Percentiles rank a stretch among this genome's conserved stretches.
Evolutionary conservation across 2,113 vertebrate genomes (phyloP).

Genomic region (Desmodus rotundus): DNA sequence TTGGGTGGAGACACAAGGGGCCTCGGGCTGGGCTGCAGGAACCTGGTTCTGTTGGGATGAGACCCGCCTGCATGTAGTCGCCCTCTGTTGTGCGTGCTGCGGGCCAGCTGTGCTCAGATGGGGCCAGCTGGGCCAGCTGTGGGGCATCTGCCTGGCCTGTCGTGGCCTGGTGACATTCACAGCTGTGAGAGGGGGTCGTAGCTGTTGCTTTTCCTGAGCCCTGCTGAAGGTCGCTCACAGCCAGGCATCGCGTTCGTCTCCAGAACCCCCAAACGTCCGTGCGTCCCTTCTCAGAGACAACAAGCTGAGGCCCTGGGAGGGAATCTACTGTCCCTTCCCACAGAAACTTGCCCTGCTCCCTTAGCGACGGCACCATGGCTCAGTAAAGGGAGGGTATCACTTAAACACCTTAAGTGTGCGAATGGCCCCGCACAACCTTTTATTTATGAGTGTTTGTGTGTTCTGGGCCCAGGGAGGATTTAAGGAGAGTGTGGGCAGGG

Average conservation of each 20-base stretch:
- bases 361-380: rapidly evolving
- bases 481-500: rapidly evolving
- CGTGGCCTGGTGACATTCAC: rapidly evolving
- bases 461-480: neutral
- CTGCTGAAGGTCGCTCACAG: neutral
- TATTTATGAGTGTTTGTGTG: no score
- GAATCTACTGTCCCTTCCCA: neutral
- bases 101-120: neutral
- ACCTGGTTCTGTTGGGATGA: rapidly evolving
- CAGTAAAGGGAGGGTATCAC: rapidly evolving
- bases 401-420: rapidly evolving
- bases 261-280: no score
- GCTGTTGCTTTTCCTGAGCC: neutral
- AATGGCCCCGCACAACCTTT: rapidly evolving
- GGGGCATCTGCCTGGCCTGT: rapidly evolving
- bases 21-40: rapidly evolving
- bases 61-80: rapidly evolving
- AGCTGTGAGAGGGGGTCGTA: neutral
- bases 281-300: neutral
- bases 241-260: neutral
- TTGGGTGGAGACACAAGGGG: no score
- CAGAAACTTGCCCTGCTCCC: rapidly evolving
- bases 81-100: rapidly evolving
- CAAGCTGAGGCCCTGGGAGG: neutral
- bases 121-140: neutral